phyloP scores from a whole-genome alignment of 2,113 vertebrate genomes.

The Passerina amoena region DNA sequence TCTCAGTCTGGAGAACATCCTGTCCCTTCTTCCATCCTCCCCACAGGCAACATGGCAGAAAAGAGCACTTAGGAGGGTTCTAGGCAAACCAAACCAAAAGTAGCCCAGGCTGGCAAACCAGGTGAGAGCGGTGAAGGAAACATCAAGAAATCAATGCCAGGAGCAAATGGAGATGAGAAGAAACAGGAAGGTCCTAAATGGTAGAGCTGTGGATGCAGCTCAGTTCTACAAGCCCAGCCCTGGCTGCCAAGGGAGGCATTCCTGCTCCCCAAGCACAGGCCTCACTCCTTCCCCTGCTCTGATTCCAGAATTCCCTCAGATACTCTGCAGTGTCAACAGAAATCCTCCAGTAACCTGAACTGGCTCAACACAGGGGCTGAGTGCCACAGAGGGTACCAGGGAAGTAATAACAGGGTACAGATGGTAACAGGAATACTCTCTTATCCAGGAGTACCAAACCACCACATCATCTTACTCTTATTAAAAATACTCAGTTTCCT shows the following conservation, averaged over 20 bases:
- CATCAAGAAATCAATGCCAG: background rate
- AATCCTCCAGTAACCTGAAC: background rate
- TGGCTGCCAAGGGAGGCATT: background rate
- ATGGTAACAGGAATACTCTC: background rate
- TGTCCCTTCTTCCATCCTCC: background rate
- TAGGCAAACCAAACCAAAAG: background rate
- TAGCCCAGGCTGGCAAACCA: background rate
- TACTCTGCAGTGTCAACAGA: background rate
- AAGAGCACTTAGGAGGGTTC: background rate
- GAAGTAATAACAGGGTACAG: background rate
- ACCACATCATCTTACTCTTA: background rate
- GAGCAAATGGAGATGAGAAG: fast-evolving
- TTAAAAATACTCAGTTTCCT: background rate
- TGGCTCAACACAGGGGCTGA: background rate
- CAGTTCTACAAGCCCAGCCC: background rate
- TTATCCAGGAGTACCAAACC: background rate
- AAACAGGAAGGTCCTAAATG: background rate
- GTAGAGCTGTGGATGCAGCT: background rate
- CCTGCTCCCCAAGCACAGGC: background rate
- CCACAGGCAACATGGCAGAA: background rate
- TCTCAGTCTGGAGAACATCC: background rate
- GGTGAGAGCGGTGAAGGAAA: background rate
- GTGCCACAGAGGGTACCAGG: background rate
- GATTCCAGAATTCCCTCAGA: background rate
- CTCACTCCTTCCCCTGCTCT: background rate